A percentile compares a stretch with the other conserved stretches of the same genome.
Evolutionary conservation across 2,113 vertebrate genomes (phyloP).

Genomic region (Nestor notabilis): DNA sequence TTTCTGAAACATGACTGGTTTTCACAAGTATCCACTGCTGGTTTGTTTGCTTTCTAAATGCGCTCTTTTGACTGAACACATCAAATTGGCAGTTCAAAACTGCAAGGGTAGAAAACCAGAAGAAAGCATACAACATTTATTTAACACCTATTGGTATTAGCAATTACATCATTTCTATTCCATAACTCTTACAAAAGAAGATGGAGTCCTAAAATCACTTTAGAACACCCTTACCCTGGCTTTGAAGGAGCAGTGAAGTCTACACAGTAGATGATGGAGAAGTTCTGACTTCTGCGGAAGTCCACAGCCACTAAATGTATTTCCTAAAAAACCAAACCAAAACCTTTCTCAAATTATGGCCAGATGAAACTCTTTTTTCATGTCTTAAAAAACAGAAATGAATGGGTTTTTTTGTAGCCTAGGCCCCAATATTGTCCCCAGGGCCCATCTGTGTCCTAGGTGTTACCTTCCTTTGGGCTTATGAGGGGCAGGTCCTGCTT

Average conservation of each 20-base stretch:
- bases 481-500: background rate
- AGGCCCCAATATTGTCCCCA: background rate
- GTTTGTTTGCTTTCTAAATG: background rate
- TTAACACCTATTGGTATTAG: background rate
- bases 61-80: background rate
- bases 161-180: background rate
- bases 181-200: background rate
- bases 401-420: background rate
- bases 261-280: background rate
- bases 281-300: background rate
- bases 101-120: background rate
- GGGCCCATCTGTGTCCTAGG: too few species aligned
- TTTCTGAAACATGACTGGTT: conserved; percentile 6
- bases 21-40: background rate
- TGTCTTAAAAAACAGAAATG: background rate
- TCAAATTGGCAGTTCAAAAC: background rate
- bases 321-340: background rate
- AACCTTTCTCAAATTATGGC: background rate
- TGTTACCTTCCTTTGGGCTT: background rate
- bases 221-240: background rate
- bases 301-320: background rate
- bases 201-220: background rate
- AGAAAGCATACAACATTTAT: background rate
- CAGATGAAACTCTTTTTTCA: background rate
- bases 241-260: background rate